Evolutionary conservation across 2,113 vertebrate genomes (phyloP), one percentile per base, ranked within the genome.

Genomic region (Mormoops blainvillei): DNA sequence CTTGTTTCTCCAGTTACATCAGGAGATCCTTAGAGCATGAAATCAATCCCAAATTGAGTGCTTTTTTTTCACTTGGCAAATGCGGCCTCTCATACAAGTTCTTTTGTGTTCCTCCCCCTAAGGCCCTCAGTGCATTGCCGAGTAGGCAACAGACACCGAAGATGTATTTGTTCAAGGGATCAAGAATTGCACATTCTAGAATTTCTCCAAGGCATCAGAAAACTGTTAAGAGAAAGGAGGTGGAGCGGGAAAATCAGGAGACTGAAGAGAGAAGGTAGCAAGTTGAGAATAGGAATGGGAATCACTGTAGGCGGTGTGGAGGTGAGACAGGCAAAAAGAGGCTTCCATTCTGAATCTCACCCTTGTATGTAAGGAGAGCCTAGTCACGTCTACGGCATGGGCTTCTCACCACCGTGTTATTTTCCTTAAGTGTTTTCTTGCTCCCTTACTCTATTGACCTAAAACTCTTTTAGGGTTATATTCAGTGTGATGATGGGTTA

Each of bases 111-210:
- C 33, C 54, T 58, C 45, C 65, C 22, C 13, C 22, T 74, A 52
- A 87, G 56, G 70, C 48, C 41, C 48, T 89, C 20, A 38, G 78
- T 43, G 52, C 36, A 38, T 67, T 93, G 86, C 76, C 90, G 81
- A 45, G 14, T 41, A 68, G 65, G 26, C 50, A 81, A 41, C 92
- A 81, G 87, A 87, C 73, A 33, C 9, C 74, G 71, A 56, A 82
- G 73, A 87, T 48, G 81, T 54, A 70, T 87, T 92, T 94, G 36
- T 95, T 91, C n/a, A 73, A 86, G 26, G 58, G 45, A 89, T 88
- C 28, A 48, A 92, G 65, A 68, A 61, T 73, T 71, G 0, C 89
- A 56, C 91, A 78, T 94, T 92, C 13, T 81, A 94, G 65, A 96
- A 93, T 89, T 96, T 93, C 56, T 63, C 31, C n/a, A 67, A 31